Percentiles rank a stretch among this genome's conserved stretches.
These are phyloP conservation scores for Orycteropus afer DNA, from an alignment of 2,113 vertebrate species.

Conservation along the genomic window DNA sequence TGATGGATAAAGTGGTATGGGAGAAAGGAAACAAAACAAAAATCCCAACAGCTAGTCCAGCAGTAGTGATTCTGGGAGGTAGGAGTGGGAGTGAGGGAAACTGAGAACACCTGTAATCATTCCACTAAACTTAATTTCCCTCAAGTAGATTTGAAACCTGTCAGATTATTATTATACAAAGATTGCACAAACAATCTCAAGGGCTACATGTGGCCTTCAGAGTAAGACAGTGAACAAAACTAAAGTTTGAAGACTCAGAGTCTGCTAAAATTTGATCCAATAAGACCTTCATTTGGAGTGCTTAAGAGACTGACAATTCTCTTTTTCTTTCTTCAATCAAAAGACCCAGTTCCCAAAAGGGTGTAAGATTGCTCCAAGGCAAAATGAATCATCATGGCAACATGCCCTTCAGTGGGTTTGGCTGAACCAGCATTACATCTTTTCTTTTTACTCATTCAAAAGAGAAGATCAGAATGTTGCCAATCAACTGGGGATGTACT, in stretches of 20 bases:
- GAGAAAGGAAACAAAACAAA: not conserved
- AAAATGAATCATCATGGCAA: slow-evolving; percentile 79
- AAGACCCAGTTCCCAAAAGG: slow-evolving; percentile 75
- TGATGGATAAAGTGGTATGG: not conserved
- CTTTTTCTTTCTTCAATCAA: not conserved
- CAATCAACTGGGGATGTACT: slow-evolving; percentile 61
- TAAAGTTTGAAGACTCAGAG: not conserved
- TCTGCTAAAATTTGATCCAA: not conserved
- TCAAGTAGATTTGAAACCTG: not conserved
- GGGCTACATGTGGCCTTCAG: not conserved
- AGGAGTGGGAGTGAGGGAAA: not conserved
- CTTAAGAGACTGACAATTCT: not conserved
- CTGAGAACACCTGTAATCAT: not conserved
- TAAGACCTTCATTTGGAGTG: not conserved
- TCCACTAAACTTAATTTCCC: not conserved
- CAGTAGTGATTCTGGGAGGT: not conserved
- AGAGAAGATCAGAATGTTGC: slow-evolving; percentile 79
- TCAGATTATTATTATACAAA: not conserved
- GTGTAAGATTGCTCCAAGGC: slow-evolving; percentile 64
- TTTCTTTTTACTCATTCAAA: slow-evolving; percentile 75
- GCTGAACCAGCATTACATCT: slow-evolving; percentile 72
- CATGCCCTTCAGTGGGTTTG: slow-evolving; percentile 73
- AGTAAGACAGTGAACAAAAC: not conserved
- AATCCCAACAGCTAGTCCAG: not conserved
- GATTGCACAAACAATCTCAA: not conserved